Base-by-base conservation (phyloP, 2,888 invertebrate genomes). In the Nowickia ferox region DNA sequence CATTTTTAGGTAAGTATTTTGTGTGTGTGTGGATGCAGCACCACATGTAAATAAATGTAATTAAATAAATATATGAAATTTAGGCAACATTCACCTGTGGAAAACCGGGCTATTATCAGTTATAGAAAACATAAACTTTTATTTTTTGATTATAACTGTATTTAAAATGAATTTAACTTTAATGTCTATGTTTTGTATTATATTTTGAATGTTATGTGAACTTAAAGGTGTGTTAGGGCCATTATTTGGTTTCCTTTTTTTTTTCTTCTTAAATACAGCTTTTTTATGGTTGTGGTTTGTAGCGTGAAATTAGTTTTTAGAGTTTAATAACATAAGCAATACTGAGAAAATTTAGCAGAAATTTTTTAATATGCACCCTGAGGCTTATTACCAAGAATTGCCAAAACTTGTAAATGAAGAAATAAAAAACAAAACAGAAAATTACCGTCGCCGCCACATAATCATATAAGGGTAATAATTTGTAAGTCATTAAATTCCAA, bases 251-350 rank as follows among this genome's bases (percentile, higher is more conserved):
- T 19, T 75, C 48, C 11, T 55, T 42, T n/a, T 61, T 59, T 74
- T 69, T 40, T 55, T 74, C 65, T 30, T 30, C 6, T 30, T 30
- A 0, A 30, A 30, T 63, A 48, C 53, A 46, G n/a, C 55, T 77
- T 79, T n/a, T 88, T 87, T 87, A 87, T 87, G 87, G 77, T 77
- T 86, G 87, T 87, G 87, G 88, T 77, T 84, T 84, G 86, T 87
- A 88, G 88, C 88, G 87, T 88, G 87, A 88, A 88, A 88, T 88
- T 88, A 87, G 87, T 88, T 87, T 88, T 87, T 75, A 83, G 69
- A 80, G 38, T 87, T 82, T 76, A 84, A 77, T 78, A 81, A 76
- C 66, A 85, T 72, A 86, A 83, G 76, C 51, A 83, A 79, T 68
- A 59, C 15, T 38, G 61, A 69, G 71, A 46, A 65, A 66, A 19